A percentile compares a stretch with the other conserved stretches of the same genome.
Evolutionary conservation across 1,140 invertebrate genomes (phyloP).

Genomic region (Fopius arisanus): DNA sequence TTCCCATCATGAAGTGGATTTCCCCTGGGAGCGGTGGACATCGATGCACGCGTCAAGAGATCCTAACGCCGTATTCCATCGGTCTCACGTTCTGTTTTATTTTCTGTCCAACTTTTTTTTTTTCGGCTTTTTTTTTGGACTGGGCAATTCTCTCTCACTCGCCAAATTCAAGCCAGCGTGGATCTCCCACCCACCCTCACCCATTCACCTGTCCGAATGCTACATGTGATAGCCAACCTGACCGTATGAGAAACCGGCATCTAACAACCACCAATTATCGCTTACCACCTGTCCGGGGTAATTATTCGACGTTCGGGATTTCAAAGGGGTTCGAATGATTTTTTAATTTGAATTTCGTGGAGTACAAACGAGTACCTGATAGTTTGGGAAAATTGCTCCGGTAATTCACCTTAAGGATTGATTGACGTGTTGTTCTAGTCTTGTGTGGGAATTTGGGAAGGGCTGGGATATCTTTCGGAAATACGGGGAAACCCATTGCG

Average conservation of each 20-base stretch:
- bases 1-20: slow-evolving; percentile 67
- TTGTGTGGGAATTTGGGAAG: too few species aligned
- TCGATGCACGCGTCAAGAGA: slow-evolving; percentile 64
- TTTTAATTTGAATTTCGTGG: too few species aligned
- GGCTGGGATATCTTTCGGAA: too few species aligned
- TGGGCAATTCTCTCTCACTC: slow-evolving; percentile 2
- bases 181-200: background rate
- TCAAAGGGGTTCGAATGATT: too few species aligned
- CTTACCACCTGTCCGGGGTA: slow-evolving; percentile 33
- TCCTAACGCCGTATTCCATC: slow-evolving; percentile 56
- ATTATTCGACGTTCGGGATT: slow-evolving; percentile 32
- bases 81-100: slow-evolving; percentile 41
- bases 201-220: slow-evolving; percentile 33
- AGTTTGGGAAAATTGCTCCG: too few species aligned
- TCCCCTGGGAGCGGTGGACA: slow-evolving; percentile 63
- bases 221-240: background rate
- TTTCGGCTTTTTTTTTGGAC: background rate
- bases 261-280: slow-evolving; percentile 35
- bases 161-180: background rate
- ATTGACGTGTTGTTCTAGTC: too few species aligned
- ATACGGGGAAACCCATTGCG: too few species aligned
- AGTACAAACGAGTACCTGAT: too few species aligned
- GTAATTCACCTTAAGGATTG: too few species aligned
- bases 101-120: background rate
- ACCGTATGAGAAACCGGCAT: slow-evolving; percentile 5